Evolutionary conservation across 2,113 vertebrate genomes (phyloP), one percentile per base, ranked within the genome.

Genomic region (Dunckerocampus dactyliophorus): DNA sequence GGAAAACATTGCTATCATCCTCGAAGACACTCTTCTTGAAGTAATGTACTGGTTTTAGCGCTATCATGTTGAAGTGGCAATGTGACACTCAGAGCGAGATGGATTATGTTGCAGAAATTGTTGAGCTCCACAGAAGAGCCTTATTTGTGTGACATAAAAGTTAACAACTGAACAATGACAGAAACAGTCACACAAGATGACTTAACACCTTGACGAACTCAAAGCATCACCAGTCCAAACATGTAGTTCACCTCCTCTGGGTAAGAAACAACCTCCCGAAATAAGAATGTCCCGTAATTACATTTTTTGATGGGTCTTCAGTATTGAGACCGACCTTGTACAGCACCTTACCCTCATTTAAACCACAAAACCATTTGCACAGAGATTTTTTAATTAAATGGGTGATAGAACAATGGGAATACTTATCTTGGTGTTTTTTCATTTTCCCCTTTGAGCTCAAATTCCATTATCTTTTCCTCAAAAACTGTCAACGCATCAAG

Each of bases 341-440:
- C 79, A 65, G 68, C 75, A 82, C 80, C 72, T 82, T 71, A 65
- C 78, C 74, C 77, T 85, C 75, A 79, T 85, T 87, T 80, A 74
- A 77, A 69, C 73, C 74, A 65, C 58, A 74, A 81, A 73, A 72
- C 47, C 69, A 68, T 83, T 65, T 67, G 55, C 37, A 46, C 62
- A 46, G 71, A 66, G 55, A 63, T 69, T 76, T n/a, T 85, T 84
- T 88, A 87, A 90, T 89, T 85, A 88, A 85, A 82, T 67, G 55
- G 72, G 65, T 71, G 71, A 83, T 77, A 66, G 65, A 53, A 65
- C 86, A 88, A 86, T 82, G 84, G 79, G 69, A 87, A 85, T 71
- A 82, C 77, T 79, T 86, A 88, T 88, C 81, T 78, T 24, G 19
- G 19, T 66, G 43, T 82, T 81, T 85, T 86, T 79, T 78, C 50